phyloP scores from a whole-genome alignment of 2,113 vertebrate species.

The Coryphaenoides rupestris region DNA sequence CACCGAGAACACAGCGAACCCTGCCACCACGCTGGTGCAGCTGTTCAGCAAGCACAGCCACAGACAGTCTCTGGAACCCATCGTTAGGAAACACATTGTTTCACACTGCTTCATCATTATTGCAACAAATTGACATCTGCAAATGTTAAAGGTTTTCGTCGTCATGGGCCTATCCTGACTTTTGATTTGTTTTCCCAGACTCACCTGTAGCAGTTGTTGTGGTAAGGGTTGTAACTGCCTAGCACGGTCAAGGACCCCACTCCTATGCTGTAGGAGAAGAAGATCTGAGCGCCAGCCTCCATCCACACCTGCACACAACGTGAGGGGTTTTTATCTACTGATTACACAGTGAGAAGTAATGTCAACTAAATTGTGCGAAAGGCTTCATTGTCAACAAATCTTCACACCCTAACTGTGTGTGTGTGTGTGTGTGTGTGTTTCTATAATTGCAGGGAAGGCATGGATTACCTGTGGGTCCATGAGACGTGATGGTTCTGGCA shows the following conservation, averaged over 20 bases:
- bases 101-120: not conserved
- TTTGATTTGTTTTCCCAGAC: not conserved
- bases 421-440: not conserved
- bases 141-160: not conserved
- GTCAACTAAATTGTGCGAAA: too few relatives aligned
- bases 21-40: slow-evolving; percentile 70
- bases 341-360: not conserved
- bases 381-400: too few relatives aligned
- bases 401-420: not conserved
- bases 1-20: slow-evolving; percentile 76
- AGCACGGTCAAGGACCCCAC: slow-evolving; percentile 55
- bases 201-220: slow-evolving; percentile 75
- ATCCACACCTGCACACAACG: slow-evolving; percentile 68
- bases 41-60: slow-evolving; percentile 73
- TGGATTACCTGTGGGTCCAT: slow-evolving; percentile 63
- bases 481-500: slow-evolving; percentile 63
- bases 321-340: not conserved
- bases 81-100: not conserved
- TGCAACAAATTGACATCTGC: not conserved
- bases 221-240: slow-evolving; percentile 68
- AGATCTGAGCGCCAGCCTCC: slow-evolving; percentile 72
- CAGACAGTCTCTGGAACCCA: slow-evolving; percentile 63
- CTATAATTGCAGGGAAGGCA: not conserved
- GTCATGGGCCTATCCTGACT: not conserved
- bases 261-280: slow-evolving; percentile 69